Evolutionary conservation across 2,113 vertebrate genomes (phyloP), one percentile per base, ranked within the genome.

Genomic region (Garra rufa): DNA sequence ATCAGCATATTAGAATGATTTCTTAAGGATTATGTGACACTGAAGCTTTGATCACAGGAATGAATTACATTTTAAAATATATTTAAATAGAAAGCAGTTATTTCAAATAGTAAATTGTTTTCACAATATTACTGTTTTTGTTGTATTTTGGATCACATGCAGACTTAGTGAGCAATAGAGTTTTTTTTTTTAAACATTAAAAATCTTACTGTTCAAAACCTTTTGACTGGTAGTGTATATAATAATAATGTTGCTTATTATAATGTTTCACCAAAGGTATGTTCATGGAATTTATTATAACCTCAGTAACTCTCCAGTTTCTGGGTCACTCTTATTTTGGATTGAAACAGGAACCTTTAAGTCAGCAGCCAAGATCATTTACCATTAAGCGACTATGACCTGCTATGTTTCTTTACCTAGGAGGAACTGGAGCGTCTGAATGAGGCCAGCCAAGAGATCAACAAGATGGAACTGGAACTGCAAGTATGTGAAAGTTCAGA

Each of bases 371-470:
- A 26, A 15, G 41, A 73, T 71, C 38, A 26, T 14, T 19, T 24
- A 14, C 59, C 6, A 21, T 65, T 44, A 24, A 19, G 0, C 46
- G 28, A 38, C 43, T 78, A 6, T 55, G 14, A 28, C 14, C n/a
- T 19, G 26, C 9, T 57, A 17, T 83, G 77, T 46, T 73, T 26
- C 70, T 67, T 11, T 41, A 13, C 74, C 6, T 92, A 97, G 97
- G 96, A 96, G 85, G 97, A 98, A 86, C 91, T 98, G 71, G 97
- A 98, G 82, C 96, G 96, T 11, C 92, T 98, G 71, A 98, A 98
- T 92, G 96, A 96, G 92, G 96, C 97, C 89, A 97, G 96, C 0
- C 95, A 95, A 38, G 96, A 97, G 89, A 98, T 98, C 88, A 98
- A 98, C 89, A 94, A 93, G n/a, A 94, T 97, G 92, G 97, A 98